Conservation (phyloP, 2,113 vertebrate species). For the Eonycteris spelaea region DNA sequence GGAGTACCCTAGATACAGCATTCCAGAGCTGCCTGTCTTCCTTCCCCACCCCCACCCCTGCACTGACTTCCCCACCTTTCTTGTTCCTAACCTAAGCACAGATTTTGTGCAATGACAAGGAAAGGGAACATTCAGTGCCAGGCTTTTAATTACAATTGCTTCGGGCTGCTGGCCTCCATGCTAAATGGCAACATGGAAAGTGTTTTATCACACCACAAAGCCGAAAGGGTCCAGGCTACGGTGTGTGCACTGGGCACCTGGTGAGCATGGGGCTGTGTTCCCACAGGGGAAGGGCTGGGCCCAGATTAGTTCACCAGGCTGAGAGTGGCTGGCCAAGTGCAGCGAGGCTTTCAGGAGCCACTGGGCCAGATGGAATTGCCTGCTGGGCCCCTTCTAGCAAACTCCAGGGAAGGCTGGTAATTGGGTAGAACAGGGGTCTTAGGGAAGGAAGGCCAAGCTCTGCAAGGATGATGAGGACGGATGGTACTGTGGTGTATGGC, state of each 20-base stretch:
- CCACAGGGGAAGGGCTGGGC: not conserved
- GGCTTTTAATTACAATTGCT: constrained; percentile 73
- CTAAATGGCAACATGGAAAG: constrained; percentile 34
- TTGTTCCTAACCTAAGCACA: constrained; percentile 42
- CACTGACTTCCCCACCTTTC: not conserved
- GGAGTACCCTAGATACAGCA: not conserved
- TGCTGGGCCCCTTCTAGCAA: not conserved
- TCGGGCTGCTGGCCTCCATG: constrained; percentile 54
- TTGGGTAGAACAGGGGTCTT: not conserved
- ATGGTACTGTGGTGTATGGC: not conserved
- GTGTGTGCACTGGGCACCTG: not conserved
- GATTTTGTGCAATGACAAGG: constrained; percentile 65
- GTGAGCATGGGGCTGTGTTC: not conserved
- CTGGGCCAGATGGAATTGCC: not conserved
- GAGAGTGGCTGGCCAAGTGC: not conserved
- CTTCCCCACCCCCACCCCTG: not conserved
- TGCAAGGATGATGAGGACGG: not conserved
- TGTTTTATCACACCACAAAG: constrained; percentile 18
- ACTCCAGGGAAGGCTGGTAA: not conserved
- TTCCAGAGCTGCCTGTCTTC: not conserved
- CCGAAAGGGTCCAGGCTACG: not conserved
- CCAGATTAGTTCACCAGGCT: not conserved
- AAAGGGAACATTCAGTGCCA: constrained; percentile 67
- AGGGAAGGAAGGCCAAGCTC: constrained; percentile 21
- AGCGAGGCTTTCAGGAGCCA: not conserved